Conservation (phyloP, 2,888 invertebrate genomes). For the Acanthosepion lycidas region DNA sequence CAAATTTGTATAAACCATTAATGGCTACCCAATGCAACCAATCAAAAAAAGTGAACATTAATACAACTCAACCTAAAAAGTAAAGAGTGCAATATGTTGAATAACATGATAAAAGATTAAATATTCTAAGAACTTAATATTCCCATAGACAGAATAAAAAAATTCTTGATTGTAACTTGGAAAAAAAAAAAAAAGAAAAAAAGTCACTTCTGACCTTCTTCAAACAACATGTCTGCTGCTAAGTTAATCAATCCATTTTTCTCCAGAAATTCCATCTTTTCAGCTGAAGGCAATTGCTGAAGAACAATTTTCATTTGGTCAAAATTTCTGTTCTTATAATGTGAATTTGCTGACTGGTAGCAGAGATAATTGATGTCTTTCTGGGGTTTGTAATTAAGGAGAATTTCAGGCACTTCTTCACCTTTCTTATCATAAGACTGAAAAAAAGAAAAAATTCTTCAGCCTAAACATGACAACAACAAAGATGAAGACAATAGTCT, state of each 20-base stretch:
- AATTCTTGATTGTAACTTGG: no score
- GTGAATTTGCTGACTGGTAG: slow-evolving; percentile 60
- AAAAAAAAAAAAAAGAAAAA: no score
- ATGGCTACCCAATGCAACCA: no score
- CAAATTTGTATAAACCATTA: no score
- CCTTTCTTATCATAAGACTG: slow-evolving; percentile 56
- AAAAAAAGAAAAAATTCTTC: background rate
- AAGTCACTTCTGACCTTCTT: slow-evolving; percentile 23
- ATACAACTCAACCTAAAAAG: no score
- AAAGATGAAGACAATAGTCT: no score
- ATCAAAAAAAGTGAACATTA: no score
- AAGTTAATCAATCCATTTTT: slow-evolving; percentile 55
- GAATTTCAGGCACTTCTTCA: slow-evolving; percentile 53
- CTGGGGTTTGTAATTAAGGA: slow-evolving; percentile 57
- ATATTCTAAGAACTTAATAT: no score
- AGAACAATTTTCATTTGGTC: slow-evolving; percentile 61
- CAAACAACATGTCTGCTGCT: slow-evolving; percentile 44
- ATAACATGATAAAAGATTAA: no score
- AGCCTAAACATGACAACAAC: no score
- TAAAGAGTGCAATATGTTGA: no score
- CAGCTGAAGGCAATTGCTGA: slow-evolving; percentile 56
- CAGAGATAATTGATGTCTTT: slow-evolving; percentile 59
- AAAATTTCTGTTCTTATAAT: slow-evolving; percentile 56
- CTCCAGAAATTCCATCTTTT: slow-evolving; percentile 60
- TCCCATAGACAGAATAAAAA: background rate